Conservation (phyloP, 1,140 invertebrate genomes). For the Drosophila nannoptera region DNA sequence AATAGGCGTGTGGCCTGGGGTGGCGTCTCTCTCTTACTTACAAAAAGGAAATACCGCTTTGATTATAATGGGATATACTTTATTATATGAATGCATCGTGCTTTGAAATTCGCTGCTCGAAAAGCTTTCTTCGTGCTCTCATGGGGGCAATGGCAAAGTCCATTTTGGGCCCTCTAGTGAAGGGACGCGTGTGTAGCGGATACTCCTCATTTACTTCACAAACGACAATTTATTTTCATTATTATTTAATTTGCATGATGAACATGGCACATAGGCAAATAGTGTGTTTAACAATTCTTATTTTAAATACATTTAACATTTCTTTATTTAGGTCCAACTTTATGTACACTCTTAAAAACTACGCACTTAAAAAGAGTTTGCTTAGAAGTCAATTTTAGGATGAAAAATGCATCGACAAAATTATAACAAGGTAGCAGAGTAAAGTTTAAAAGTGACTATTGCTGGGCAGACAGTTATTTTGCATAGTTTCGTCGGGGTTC, state of each 20-base stretch:
- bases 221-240: slow-evolving; percentile 33
- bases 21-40: too few relatives aligned
- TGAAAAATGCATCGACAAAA: slow-evolving; percentile 64
- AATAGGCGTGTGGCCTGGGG: too few relatives aligned
- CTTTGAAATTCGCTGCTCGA: slow-evolving; percentile 47
- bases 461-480: slow-evolving; percentile 3
- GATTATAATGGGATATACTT: too few relatives aligned
- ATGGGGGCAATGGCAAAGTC: slow-evolving; percentile 49
- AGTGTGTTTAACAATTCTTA: not conserved
- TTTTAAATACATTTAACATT: slow-evolving; percentile 20
- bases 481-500: slow-evolving; percentile 25
- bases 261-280: too few relatives aligned
- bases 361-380: slow-evolving; percentile 43
- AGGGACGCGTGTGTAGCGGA: slow-evolving; percentile 37
- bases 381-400: slow-evolving; percentile 58
- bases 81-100: slow-evolving; percentile 20
- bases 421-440: slow-evolving; percentile 48
- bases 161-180: slow-evolving; percentile 54
- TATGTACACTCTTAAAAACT: slow-evolving; percentile 55
- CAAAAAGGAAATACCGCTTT: too few relatives aligned
- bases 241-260: not conserved
- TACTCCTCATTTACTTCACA: slow-evolving; percentile 27
- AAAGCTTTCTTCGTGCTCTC: slow-evolving; percentile 50
- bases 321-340: slow-evolving; percentile 19
- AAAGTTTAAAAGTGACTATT: slow-evolving; percentile 34